Evolutionary conservation across 1,140 invertebrate species (phyloP).

Genomic region (Leptoteleia sp.): DNA sequence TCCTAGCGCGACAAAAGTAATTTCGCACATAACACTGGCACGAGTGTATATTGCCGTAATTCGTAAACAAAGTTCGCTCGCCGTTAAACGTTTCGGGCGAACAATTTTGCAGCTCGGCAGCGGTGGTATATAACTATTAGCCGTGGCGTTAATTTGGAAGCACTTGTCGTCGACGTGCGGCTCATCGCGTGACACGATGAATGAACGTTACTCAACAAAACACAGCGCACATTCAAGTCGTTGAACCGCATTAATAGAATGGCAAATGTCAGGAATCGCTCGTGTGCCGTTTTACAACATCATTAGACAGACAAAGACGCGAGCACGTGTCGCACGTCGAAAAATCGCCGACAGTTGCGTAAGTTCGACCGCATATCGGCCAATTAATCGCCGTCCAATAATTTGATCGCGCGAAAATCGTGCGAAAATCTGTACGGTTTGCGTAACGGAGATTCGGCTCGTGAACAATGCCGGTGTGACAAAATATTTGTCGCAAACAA

Average conservation of each 20-base stretch:
- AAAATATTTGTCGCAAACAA: constrained; percentile 50
- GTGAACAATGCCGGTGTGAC: too few species aligned
- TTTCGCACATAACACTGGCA: neutral
- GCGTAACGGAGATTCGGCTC: too few species aligned
- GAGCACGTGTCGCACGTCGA: constrained; percentile 31
- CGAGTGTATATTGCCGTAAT: neutral
- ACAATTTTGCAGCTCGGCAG: constrained; percentile 14
- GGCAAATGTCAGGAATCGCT: constrained; percentile 55
- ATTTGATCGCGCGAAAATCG: constrained; percentile 29
- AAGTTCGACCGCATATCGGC: constrained; percentile 35
- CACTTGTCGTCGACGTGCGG: constrained; percentile 33
- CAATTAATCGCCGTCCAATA: constrained; percentile 44
- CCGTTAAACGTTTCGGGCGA: constrained; percentile 9
- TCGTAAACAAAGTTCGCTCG: neutral
- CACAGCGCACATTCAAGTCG: constrained; percentile 39
- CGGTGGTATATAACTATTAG: constrained; percentile 20
- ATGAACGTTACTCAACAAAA: constrained; percentile 58
- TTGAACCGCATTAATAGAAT: constrained; percentile 53
- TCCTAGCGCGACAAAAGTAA: neutral
- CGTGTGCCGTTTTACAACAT: constrained; percentile 45
- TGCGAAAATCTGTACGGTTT: too few species aligned
- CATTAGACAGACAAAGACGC: constrained; percentile 48
- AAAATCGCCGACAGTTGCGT: constrained; percentile 29
- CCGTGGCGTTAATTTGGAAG: constrained; percentile 27
- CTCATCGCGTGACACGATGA: constrained; percentile 52